phyloP scores from a whole-genome alignment of 2,113 vertebrate genomes.

The Hemibagrus wyckioides region DNA sequence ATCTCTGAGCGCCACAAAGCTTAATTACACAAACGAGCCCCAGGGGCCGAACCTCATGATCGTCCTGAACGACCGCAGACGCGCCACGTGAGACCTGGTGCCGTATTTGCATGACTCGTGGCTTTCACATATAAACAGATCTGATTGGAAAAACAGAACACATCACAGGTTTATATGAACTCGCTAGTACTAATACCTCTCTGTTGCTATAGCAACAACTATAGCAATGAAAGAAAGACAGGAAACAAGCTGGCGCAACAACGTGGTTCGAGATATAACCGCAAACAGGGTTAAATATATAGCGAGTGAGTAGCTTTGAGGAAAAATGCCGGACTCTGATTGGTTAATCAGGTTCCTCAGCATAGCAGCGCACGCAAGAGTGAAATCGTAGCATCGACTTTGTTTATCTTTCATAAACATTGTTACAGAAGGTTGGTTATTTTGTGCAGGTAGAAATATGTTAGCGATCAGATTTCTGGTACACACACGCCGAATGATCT shows the following conservation, averaged over 20 bases:
- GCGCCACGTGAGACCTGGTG: neutral
- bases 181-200: no score
- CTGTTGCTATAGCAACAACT: no score
- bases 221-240: no score
- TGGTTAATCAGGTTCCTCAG: no score
- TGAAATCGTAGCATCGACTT: neutral
- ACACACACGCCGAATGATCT: no score
- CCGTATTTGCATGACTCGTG: neutral
- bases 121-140: neutral
- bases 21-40: neutral
- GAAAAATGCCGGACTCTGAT: no score
- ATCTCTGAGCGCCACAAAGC: neutral
- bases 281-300: neutral
- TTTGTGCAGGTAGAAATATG: neutral
- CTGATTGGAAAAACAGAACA: no score
- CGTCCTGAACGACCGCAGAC: neutral
- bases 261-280: neutral
- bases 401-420: neutral
- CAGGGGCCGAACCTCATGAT: neutral
- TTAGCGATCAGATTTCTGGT: neutral
- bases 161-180: no score
- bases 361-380: no score
- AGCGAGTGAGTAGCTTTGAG: no score
- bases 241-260: no score
- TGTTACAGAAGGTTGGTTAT: neutral